Base-by-base conservation (phyloP, 2,888 invertebrate genomes). In the Monopis laevigella region DNA sequence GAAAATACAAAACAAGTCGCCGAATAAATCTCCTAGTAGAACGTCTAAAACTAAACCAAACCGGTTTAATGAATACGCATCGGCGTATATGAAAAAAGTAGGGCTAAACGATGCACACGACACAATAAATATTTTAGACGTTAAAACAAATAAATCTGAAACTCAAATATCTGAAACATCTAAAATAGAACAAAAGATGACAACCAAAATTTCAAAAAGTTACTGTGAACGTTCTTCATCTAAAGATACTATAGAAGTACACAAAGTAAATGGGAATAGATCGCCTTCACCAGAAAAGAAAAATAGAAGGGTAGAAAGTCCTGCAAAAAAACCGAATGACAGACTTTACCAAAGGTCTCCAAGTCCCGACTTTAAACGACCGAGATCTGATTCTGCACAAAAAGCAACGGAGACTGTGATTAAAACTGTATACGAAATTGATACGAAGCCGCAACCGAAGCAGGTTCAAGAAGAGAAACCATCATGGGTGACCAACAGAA, bases 401-500 rank as follows among this genome's bases (percentile, higher is more conserved):
- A 67, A 62, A 12, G 24, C n/a, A 2, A 13, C 10, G 19, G 75
- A 77, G 47, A 62, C 64, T 0, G 62, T 56, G 1, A 65, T 63
- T 12, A 75, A 72, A 52, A 66, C 68, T 1, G 58, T 60, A 2
- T 59, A 59, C 43, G 66, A 73, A 40, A 52, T 59, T 47, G 59
- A 64, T 39, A 62, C 74, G 58, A 66, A 72, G 44, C 51, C 58
- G 14, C 81, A 77, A 49, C 51, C 58, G 14, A 82, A 77, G 50
- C 58, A 56, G n/a, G 58, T 52, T 14, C 65, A 64, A 12, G 84
- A 83, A 13, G 82, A 83, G 19, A 85, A 84, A 49, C 87, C 87
- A 0, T 83, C 85, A 13, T 87, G 87, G 87, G 80, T 84, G 5
- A 85, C 74, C 3, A 83, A 82, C 54, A 80, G 85, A 45, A 84